Conservation (phyloP, 2,888 invertebrate species). For the Syritta pipiens region DNA sequence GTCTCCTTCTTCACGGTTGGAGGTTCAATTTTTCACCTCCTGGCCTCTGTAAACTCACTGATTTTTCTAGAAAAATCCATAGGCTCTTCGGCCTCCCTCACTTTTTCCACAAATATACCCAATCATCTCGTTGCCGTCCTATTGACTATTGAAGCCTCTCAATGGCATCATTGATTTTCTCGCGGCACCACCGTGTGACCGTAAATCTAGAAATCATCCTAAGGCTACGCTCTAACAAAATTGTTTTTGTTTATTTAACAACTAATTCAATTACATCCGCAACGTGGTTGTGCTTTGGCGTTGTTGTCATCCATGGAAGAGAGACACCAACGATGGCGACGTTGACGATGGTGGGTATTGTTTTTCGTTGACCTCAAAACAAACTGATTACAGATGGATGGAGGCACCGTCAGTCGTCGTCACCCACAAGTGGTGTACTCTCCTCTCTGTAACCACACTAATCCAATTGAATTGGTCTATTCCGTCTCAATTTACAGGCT, state of each 20-base stretch:
- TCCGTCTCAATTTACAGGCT: constrained; percentile 3
- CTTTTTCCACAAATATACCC: too few species aligned
- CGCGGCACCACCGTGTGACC: not conserved
- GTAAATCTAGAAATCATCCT: not conserved
- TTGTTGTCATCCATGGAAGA: too few species aligned
- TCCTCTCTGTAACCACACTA: constrained; percentile 56
- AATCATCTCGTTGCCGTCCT: too few species aligned
- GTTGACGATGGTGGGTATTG: constrained; percentile 18
- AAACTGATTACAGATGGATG: constrained; percentile 4
- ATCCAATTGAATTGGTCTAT: constrained; percentile 59
- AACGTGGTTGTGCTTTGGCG: not conserved
- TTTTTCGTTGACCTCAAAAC: constrained; percentile 13
- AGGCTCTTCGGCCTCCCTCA: too few species aligned
- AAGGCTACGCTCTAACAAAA: constrained; percentile 8
- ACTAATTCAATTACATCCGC: constrained; percentile 62
- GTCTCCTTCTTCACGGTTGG: too few species aligned
- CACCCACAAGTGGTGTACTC: constrained; percentile 29
- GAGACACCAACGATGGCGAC: too few species aligned
- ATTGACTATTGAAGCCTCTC: constrained; percentile 41
- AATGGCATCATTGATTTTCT: constrained; percentile 24
- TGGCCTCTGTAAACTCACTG: too few species aligned
- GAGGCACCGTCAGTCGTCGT: too few species aligned
- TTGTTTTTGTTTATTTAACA: constrained; percentile 21
- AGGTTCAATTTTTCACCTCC: too few species aligned
- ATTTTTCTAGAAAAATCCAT: too few species aligned